phyloP scores from a whole-genome alignment of 2,797 vertebrate genomes.

The Nyctibius grandis region DNA sequence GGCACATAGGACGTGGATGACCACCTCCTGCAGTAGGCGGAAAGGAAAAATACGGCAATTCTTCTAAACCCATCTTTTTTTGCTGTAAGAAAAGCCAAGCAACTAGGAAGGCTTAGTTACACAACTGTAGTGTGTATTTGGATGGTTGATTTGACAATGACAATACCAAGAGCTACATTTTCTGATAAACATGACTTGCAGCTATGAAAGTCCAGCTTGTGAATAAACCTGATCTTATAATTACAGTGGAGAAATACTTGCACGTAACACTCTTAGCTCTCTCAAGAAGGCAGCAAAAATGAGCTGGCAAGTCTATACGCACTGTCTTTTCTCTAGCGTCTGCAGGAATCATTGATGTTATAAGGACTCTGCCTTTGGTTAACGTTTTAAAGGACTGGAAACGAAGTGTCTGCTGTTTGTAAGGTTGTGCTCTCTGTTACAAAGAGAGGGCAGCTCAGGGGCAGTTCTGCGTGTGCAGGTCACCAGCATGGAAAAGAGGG shows the following conservation, averaged over 20 bases:
- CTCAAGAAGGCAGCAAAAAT: background rate
- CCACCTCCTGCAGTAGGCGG: background rate
- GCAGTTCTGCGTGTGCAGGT: background rate
- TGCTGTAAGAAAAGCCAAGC: background rate
- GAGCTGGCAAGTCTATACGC: background rate
- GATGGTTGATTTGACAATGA: background rate
- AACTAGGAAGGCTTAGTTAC: background rate
- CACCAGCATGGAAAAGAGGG: background rate
- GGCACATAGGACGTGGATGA: background rate
- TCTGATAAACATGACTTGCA: background rate
- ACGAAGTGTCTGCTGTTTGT: background rate
- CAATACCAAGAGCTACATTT: background rate
- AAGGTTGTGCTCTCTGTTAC: background rate
- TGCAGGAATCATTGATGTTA: background rate
- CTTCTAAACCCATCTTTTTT: background rate
- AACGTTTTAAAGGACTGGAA: background rate
- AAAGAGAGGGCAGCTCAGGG: background rate
- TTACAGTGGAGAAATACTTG: background rate
- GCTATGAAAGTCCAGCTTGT: background rate
- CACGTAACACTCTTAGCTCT: background rate
- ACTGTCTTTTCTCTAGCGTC: background rate
- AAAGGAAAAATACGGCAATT: background rate
- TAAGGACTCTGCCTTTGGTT: background rate
- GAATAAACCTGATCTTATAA: background rate
- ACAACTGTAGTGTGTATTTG: background rate